Evolutionary conservation across 2,888 invertebrate species (phyloP).

Genomic region (Aporophyla nigra): DNA sequence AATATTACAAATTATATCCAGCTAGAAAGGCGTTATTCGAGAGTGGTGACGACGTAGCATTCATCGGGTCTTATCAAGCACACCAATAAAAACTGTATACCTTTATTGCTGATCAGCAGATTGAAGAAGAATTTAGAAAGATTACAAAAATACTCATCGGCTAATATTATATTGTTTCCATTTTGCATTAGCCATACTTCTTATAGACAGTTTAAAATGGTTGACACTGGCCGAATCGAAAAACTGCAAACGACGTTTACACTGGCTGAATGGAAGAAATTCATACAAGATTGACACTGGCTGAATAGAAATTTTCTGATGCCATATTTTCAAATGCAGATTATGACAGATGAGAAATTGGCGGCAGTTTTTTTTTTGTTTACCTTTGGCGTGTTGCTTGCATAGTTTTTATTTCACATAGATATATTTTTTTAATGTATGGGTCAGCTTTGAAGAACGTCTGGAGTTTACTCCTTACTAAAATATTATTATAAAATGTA

Average conservation of each 20-base stretch:
- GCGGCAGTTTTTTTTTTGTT: not conserved
- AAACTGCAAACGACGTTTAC: not conserved
- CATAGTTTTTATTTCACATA: not conserved
- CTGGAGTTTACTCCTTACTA: too few relatives aligned
- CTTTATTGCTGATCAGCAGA: not conserved
- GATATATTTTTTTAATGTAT: too few relatives aligned
- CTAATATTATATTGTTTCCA: not conserved
- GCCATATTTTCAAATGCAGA: not conserved
- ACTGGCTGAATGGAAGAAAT: not conserved
- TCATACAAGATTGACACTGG: not conserved
- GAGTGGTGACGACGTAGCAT: not conserved
- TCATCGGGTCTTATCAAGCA: slow-evolving; percentile 52
- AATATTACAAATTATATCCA: slow-evolving; percentile 5
- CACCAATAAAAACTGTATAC: not conserved
- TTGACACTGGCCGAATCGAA: not conserved
- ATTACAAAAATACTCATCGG: not conserved
- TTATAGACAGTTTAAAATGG: not conserved
- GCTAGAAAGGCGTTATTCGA: slow-evolving; percentile 29
- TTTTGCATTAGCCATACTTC: not conserved
- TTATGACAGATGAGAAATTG: not conserved
- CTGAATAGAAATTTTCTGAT: not conserved
- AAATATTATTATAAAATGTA: too few relatives aligned
- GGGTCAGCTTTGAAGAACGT: too few relatives aligned
- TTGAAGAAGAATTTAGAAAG: not conserved
- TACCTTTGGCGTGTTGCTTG: not conserved